A percentile compares a stretch with the other conserved stretches of the same genome.
phyloP scores from a whole-genome alignment of 2,888 invertebrate genomes.

The Pseudococcus viburni region DNA sequence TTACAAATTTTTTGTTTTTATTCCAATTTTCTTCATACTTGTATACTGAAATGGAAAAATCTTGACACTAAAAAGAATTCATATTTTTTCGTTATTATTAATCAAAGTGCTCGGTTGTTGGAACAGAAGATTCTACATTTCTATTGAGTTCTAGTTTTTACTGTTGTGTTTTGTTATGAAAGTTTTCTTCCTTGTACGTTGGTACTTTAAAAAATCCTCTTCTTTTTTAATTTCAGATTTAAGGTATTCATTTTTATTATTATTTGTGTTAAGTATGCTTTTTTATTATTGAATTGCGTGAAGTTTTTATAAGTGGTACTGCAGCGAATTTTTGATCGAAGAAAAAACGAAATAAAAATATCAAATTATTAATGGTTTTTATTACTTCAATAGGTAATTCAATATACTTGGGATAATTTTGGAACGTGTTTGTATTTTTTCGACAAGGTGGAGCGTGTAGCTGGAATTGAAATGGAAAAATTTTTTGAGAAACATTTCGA shows the following conservation, averaged over 20 bases:
- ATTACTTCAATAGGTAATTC: no score
- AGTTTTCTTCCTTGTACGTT: neutral
- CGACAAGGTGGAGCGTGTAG: no score
- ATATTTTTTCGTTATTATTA: neutral
- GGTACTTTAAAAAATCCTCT: neutral
- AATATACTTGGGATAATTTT: no score
- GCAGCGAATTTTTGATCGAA: neutral
- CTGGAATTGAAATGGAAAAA: no score
- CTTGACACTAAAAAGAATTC: neutral
- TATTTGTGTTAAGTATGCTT: neutral
- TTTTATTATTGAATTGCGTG: neutral
- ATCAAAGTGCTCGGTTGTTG: neutral
- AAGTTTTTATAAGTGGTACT: neutral
- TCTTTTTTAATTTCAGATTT: neutral
- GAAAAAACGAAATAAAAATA: no score
- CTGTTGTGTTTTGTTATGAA: neutral
- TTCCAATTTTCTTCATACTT: neutral
- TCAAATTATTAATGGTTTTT: no score
- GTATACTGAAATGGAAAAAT: neutral
- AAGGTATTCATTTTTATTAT: constrained; percentile 10
- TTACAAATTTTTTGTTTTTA: constrained; percentile 1
- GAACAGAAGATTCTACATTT: neutral
- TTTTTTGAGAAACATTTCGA: no score
- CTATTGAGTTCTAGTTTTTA: neutral
- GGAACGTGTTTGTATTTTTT: no score